phyloP scores from a whole-genome alignment of 2,888 invertebrate species.

The Tinea trinotella region DNA sequence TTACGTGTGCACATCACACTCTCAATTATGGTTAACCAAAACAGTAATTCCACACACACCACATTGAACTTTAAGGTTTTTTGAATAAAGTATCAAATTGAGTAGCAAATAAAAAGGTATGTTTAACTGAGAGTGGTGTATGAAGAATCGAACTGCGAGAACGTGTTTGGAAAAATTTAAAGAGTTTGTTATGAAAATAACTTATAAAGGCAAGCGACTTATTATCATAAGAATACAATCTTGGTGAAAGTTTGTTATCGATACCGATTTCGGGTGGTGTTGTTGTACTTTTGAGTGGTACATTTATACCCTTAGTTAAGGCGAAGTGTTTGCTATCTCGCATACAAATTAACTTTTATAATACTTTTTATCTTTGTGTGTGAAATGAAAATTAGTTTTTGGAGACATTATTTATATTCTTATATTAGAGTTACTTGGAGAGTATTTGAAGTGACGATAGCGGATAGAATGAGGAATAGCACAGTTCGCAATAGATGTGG shows the following conservation, averaged over 20 bases:
- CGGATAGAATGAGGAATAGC: no score
- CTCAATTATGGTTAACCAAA: constrained; percentile 4
- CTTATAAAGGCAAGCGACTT: constrained; percentile 8
- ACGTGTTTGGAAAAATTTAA: constrained; percentile 41
- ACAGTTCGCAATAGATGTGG: no score
- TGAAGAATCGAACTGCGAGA: constrained; percentile 38
- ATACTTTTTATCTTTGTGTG: neutral
- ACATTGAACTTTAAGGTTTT: constrained; percentile 22
- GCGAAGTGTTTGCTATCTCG: neutral
- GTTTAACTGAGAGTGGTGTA: constrained; percentile 26
- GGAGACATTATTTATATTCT: no score
- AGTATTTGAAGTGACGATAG: no score
- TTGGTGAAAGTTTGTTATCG: constrained; percentile 7
- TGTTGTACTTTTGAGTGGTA: neutral
- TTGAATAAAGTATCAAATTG: constrained; percentile 1
- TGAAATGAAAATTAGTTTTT: no score
- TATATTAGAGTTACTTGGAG: no score
- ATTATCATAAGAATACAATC: constrained; percentile 18
- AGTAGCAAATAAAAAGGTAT: constrained; percentile 13
- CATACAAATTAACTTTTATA: constrained; percentile 1
- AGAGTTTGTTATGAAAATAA: constrained; percentile 18
- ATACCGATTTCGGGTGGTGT: constrained; percentile 8
- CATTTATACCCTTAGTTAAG: constrained; percentile 6
- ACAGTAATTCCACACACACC: constrained; percentile 9
- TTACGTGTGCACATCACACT: constrained; percentile 11